These are phyloP conservation scores for Hyla sarda DNA, from an alignment of 2,113 vertebrate species.

Conservation along the genomic window DNA sequence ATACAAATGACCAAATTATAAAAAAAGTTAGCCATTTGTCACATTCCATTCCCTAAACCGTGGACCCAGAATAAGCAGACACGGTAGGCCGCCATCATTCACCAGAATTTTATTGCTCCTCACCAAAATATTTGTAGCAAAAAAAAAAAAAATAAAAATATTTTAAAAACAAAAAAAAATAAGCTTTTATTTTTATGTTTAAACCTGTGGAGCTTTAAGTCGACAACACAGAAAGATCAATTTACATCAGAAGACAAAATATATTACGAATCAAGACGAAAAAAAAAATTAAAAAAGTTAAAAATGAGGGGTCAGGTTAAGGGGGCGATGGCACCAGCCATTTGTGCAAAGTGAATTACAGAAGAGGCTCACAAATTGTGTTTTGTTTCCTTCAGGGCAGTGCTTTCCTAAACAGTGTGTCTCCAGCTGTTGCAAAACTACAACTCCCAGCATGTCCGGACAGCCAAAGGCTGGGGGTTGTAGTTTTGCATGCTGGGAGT, in stretches of 20 bases:
- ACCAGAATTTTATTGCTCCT: slow-evolving; percentile 45
- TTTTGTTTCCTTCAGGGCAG: slow-evolving; percentile 6
- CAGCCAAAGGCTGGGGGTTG: no score
- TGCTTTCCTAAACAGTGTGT: no score
- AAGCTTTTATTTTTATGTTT: slow-evolving; percentile 11
- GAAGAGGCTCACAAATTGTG: neutral
- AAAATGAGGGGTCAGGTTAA: neutral
- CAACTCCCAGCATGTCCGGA: no score
- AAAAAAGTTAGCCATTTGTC: no score
- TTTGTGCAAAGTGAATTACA: slow-evolving; percentile 32
- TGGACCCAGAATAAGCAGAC: neutral
- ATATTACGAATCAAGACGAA: slow-evolving; percentile 46
- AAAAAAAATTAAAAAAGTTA: no score
- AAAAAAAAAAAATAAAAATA: slow-evolving; percentile 16
- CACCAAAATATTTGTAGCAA: slow-evolving; percentile 58
- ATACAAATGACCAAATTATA: no score
- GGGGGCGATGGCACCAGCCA: neutral
- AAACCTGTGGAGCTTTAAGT: slow-evolving; percentile 49
- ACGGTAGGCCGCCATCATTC: neutral
- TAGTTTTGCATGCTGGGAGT: no score
- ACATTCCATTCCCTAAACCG: no score
- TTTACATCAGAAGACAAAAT: slow-evolving; percentile 56
- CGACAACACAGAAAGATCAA: slow-evolving; percentile 23
- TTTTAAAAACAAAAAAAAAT: slow-evolving; percentile 36
- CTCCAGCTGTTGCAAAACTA: no score